Percentiles rank a stretch among this genome's conserved stretches.
Evolutionary conservation across 1,140 invertebrate species (phyloP).

Genomic region (Brachionus koreanus): DNA sequence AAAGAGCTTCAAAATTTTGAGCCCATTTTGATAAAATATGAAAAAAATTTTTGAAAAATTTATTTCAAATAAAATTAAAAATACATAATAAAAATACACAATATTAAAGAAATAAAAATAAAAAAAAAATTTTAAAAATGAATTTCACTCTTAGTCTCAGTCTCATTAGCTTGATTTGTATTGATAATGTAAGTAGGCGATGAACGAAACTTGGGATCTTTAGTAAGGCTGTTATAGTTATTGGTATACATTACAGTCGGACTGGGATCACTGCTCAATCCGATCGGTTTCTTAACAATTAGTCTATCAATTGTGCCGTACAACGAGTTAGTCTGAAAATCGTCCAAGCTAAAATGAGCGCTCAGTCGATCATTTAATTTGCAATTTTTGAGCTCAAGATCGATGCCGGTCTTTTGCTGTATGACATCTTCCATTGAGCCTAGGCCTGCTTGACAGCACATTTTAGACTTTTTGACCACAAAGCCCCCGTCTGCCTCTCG

Average conservation of each 20-base stretch:
- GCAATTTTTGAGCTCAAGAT: slow-evolving; percentile 33
- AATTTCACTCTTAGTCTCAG: slow-evolving; percentile 20
- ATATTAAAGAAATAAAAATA: too few species aligned
- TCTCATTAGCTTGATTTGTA: neutral
- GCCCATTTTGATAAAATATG: too few species aligned
- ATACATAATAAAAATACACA: too few species aligned
- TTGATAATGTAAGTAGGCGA: neutral
- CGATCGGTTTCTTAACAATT: slow-evolving; percentile 16
- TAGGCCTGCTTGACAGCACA: slow-evolving; percentile 1
- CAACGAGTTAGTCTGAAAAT: neutral
- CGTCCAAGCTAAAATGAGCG: neutral
- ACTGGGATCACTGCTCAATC: neutral
- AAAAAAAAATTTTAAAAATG: slow-evolving; percentile 34
- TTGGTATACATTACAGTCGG: slow-evolving; percentile 38
- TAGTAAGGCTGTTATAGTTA: slow-evolving; percentile 41
- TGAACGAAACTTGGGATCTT: neutral
- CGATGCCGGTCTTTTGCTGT: neutral
- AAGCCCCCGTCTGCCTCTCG: slow-evolving; percentile 17
- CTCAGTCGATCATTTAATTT: neutral
- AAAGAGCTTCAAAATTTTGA: too few species aligned
- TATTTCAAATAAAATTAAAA: too few species aligned
- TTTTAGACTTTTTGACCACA: slow-evolving; percentile 6
- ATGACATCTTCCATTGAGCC: slow-evolving; percentile 24
- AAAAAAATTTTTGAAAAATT: too few species aligned
- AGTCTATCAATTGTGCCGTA: slow-evolving; percentile 41